Evolutionary conservation across 1,140 invertebrate species (phyloP).

Genomic region (Leguminivora glycinivorella): DNA sequence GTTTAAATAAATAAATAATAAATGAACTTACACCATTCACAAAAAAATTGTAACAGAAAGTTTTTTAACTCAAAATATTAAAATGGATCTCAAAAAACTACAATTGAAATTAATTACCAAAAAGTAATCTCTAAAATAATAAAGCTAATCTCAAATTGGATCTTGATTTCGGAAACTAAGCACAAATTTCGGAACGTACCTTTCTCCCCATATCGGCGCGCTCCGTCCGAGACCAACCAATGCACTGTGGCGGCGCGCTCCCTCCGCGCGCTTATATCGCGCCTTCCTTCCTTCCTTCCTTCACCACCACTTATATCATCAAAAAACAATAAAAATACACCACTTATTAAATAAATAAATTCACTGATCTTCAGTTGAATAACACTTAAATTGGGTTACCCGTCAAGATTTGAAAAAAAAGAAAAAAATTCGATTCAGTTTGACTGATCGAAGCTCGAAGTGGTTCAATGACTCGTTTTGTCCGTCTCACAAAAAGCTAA

Average conservation of each 20-base stretch:
- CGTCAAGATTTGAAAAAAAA: neutral
- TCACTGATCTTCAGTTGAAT: slow-evolving; percentile 2
- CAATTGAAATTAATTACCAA: neutral
- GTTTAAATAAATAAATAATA: no score
- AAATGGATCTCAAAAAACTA: neutral
- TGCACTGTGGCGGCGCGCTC: slow-evolving; percentile 61
- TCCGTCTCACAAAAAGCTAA: neutral
- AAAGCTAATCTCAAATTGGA: neutral
- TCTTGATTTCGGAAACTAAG: neutral
- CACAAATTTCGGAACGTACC: slow-evolving; percentile 44
- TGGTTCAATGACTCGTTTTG: neutral
- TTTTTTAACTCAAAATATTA: no score
- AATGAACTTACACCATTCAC: no score
- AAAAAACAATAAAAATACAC: slow-evolving; percentile 1
- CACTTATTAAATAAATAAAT: slow-evolving; percentile 26
- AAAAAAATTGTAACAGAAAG: no score
- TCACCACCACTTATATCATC: slow-evolving; percentile 17
- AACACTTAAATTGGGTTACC: slow-evolving; percentile 4
- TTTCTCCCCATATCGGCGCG: slow-evolving; percentile 63
- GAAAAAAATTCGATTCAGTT: neutral
- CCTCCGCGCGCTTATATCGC: slow-evolving; percentile 57
- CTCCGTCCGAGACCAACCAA: slow-evolving; percentile 49
- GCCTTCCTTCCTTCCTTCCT: slow-evolving; percentile 31
- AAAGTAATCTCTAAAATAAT: neutral
- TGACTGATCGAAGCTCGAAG: neutral